phyloP scores from a whole-genome alignment of 2,888 invertebrate species.

The Rosalia funebris region DNA sequence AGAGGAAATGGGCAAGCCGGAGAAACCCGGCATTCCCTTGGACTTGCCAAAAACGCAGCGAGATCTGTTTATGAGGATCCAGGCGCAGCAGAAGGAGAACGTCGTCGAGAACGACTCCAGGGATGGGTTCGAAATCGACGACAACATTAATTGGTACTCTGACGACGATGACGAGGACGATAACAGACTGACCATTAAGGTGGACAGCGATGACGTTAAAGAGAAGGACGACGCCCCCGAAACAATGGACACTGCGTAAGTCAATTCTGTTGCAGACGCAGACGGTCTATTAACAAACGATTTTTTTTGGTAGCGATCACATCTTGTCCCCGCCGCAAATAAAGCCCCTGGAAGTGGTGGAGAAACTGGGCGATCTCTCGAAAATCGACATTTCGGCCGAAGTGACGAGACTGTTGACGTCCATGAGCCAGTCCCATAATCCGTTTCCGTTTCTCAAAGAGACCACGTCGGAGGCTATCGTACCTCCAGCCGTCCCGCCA shows the following conservation, averaged over 20 bases:
- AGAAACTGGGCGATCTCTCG: slow-evolving; percentile 75
- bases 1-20: slow-evolving; percentile 35
- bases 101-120: slow-evolving; percentile 56
- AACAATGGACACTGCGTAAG: slow-evolving; percentile 27
- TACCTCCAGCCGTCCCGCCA: slow-evolving; percentile 4
- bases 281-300: background rate
- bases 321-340: slow-evolving; percentile 55
- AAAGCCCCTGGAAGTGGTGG: slow-evolving; percentile 70
- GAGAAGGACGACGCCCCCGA: slow-evolving; percentile 53
- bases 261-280: background rate
- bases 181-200: slow-evolving; percentile 60
- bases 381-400: slow-evolving; percentile 80
- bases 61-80: slow-evolving; percentile 74
- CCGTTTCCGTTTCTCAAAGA: slow-evolving; percentile 30
- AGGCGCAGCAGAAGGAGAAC: slow-evolving; percentile 71
- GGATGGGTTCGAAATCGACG: slow-evolving; percentile 47
- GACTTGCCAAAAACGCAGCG: slow-evolving; percentile 74
- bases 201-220: slow-evolving; percentile 57
- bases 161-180: slow-evolving; percentile 77
- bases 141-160: slow-evolving; percentile 77
- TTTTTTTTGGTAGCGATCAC: too few relatives aligned
- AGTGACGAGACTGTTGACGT: slow-evolving; percentile 75
- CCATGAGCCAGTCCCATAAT: slow-evolving; percentile 61
- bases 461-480: slow-evolving; percentile 1
- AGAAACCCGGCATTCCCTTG: slow-evolving; percentile 58